Percentiles rank a stretch among this genome's conserved stretches.
phyloP scores from a whole-genome alignment of 2,797 vertebrate genomes.

The Emys orbicularis region DNA sequence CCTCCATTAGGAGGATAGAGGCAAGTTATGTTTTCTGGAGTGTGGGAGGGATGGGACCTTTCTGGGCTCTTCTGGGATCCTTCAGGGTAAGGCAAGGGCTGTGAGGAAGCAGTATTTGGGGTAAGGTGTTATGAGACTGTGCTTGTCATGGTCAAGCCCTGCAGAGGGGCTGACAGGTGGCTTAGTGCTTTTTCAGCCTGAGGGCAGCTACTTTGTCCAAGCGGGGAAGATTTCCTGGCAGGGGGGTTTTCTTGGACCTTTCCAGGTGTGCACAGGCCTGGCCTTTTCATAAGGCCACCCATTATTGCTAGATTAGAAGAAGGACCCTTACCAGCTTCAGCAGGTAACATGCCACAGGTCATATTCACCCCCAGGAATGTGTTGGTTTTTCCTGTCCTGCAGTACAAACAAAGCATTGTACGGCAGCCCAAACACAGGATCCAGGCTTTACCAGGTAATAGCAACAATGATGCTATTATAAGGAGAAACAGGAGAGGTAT shows the following conservation, averaged over 20 bases:
- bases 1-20: background rate
- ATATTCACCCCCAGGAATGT: background rate
- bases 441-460: background rate
- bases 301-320: background rate
- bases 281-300: background rate
- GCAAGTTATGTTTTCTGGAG: background rate
- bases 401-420: background rate
- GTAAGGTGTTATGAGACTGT: background rate
- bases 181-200: background rate
- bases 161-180: background rate
- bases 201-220: background rate
- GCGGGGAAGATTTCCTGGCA: background rate
- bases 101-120: background rate
- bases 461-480: background rate
- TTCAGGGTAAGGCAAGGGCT: background rate
- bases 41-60: background rate
- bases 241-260: background rate
- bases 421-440: background rate
- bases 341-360: background rate
- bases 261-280: background rate
- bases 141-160: background rate
- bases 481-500: background rate
- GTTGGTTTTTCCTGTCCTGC: background rate
- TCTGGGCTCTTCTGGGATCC: background rate
- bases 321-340: background rate